Percentiles rank a stretch among this genome's conserved stretches.
Evolutionary conservation across 1,140 invertebrate genomes (phyloP).

Genomic region (Drosophila neocordata): DNA sequence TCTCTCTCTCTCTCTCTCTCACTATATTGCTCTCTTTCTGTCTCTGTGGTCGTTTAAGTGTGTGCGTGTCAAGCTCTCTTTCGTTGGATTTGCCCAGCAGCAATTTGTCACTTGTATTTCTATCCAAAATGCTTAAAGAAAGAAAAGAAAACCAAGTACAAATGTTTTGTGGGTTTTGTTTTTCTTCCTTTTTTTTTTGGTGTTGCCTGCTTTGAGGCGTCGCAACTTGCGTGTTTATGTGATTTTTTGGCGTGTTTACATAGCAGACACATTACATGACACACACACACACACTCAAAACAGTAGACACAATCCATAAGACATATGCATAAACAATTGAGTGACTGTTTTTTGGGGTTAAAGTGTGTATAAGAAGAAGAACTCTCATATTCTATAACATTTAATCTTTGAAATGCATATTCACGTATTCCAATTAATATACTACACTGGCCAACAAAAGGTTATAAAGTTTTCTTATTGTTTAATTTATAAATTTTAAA

Average conservation of each 20-base stretch:
- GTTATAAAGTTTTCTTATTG: too few species aligned
- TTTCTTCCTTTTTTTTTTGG: background rate
- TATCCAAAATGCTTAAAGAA: constrained; percentile 28
- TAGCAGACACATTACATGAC: constrained; percentile 19
- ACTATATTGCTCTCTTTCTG: background rate
- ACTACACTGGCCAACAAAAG: background rate
- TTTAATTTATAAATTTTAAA: too few species aligned
- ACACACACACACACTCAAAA: constrained; percentile 12
- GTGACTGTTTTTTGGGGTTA: background rate
- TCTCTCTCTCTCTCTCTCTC: background rate
- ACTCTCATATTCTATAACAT: background rate
- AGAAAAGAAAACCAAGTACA: constrained; percentile 35
- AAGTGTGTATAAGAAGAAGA: background rate
- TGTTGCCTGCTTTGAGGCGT: constrained; percentile 54
- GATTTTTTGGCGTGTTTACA: constrained; percentile 50
- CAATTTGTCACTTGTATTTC: constrained; percentile 74
- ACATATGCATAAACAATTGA: background rate
- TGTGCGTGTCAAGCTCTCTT: constrained; percentile 52
- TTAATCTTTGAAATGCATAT: constrained; percentile 11
- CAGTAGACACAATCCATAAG: background rate
- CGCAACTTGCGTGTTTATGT: constrained; percentile 42
- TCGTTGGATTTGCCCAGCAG: constrained; percentile 49
- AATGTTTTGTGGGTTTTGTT: constrained; percentile 44
- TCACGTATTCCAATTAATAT: background rate
- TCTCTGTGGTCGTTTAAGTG: constrained; percentile 21